These are phyloP conservation scores for Cataglyphis hispanica DNA, from an alignment of 1,140 invertebrate genomes.

Conservation along the genomic window DNA sequence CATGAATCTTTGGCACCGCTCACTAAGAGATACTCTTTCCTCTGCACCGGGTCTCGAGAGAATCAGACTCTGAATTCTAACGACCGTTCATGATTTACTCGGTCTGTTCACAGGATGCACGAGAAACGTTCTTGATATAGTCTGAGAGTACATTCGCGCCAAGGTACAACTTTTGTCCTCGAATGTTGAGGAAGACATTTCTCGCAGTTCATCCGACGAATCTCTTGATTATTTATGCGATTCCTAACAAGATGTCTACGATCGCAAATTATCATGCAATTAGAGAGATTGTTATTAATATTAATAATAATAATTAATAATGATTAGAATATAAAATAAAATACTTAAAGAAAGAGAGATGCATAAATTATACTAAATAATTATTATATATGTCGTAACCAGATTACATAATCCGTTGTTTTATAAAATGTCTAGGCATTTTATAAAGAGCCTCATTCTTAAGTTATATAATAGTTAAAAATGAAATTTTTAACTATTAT, in stretches of 20 bases:
- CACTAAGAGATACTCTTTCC: conserved; percentile 24
- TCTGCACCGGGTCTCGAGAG: conserved; percentile 21
- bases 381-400: too few species aligned
- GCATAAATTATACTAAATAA: too few species aligned
- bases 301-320: neutral
- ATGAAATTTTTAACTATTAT: too few species aligned
- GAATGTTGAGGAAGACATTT: neutral
- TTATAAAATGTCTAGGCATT: too few species aligned
- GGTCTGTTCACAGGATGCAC: conserved; percentile 23
- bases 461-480: too few species aligned
- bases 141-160: conserved; percentile 2
- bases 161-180: conserved; percentile 46
- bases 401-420: too few species aligned
- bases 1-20: conserved; percentile 49
- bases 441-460: too few species aligned
- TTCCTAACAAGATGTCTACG: neutral
- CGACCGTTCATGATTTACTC: conserved; percentile 53
- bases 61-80: conserved; percentile 49
- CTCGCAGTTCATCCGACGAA: neutral
- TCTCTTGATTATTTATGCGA: conserved; percentile 7
- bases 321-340: neutral
- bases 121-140: conserved; percentile 45
- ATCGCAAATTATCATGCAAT: neutral
- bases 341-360: neutral
- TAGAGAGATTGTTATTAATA: neutral